Evolutionary conservation across 2,797 vertebrate species (phyloP).

Genomic region (Hybognathus amarus): DNA sequence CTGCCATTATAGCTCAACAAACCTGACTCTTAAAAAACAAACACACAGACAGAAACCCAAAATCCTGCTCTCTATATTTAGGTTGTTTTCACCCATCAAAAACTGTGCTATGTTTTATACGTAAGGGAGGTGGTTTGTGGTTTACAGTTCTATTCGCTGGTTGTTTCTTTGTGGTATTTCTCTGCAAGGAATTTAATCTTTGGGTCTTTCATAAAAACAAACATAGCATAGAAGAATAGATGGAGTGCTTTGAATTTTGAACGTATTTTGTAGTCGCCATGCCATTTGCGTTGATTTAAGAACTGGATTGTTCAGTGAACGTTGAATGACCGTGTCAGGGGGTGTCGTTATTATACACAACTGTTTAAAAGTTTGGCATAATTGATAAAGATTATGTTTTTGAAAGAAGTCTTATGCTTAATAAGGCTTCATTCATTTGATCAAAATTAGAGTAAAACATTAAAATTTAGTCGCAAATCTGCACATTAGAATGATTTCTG

Average conservation of each 20-base stretch:
- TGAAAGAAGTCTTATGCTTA: not conserved
- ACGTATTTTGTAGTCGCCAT: not conserved
- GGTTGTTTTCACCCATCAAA: not conserved
- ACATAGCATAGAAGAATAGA: constrained; percentile 1
- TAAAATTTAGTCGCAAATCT: not conserved
- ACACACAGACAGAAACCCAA: constrained; percentile 5
- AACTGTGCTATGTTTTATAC: not conserved
- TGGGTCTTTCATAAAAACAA: constrained; percentile 1
- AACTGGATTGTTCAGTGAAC: not conserved
- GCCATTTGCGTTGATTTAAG: not conserved
- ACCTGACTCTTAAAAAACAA: constrained; percentile 15
- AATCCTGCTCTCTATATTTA: not conserved
- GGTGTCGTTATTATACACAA: not conserved
- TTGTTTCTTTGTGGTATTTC: not conserved
- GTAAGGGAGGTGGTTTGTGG: not conserved
- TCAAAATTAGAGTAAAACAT: not conserved
- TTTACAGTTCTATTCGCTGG: not conserved
- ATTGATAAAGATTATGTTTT: not conserved
- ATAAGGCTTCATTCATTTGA: not conserved
- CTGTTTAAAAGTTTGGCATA: not conserved
- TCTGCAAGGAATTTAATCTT: not conserved
- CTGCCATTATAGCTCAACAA: constrained; percentile 38
- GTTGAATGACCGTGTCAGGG: not conserved
- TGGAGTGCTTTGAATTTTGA: not conserved
- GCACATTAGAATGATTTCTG: not conserved